phyloP scores from a whole-genome alignment of 1,140 invertebrate species.

The Drosophila biarmipes region DNA sequence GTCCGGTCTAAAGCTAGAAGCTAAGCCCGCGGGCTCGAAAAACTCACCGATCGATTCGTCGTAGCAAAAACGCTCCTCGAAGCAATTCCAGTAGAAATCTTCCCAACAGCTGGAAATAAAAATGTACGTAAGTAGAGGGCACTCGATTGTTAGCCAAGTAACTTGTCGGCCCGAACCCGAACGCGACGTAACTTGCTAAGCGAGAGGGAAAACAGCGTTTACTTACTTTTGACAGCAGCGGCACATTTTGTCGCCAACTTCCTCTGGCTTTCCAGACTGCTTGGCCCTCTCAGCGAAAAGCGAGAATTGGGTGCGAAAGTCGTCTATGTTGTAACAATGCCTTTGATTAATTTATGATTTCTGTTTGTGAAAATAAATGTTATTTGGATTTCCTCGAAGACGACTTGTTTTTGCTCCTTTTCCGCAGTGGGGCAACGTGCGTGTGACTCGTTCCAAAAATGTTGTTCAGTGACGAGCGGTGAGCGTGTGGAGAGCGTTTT shows the following conservation, averaged over 20 bases:
- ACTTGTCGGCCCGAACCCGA: conserved; percentile 28
- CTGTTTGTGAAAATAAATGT: conserved; percentile 62
- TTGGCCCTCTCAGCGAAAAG: conserved; percentile 16
- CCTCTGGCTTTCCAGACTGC: conserved; percentile 34
- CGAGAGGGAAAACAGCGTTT: conserved; percentile 25
- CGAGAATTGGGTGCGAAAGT: conserved; percentile 26
- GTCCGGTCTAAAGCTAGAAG: conserved; percentile 29
- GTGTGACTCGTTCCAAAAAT: conserved; percentile 65
- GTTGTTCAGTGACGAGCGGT: conserved; percentile 44
- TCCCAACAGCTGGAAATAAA: conserved; percentile 85
- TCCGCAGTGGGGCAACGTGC: conserved; percentile 32
- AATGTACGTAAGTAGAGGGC: conserved; percentile 31
- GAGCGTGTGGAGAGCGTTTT: conserved; percentile 64
- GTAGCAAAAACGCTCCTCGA: conserved; percentile 87
- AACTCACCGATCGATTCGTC: conserved; percentile 86
- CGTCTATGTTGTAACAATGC: conserved; percentile 42
- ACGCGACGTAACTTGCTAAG: conserved; percentile 17
- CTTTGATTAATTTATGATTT: conserved; percentile 52
- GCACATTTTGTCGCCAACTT: conserved; percentile 70
- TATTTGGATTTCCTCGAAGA: conserved; percentile 42
- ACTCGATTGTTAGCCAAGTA: conserved; percentile 37
- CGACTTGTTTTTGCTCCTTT: conserved; percentile 7
- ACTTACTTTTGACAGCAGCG: conserved; percentile 84
- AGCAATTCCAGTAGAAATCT: conserved; percentile 87
- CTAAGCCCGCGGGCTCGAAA: not conserved